Conservation (phyloP, 2,888 invertebrate species). For the Athalia cordata region DNA sequence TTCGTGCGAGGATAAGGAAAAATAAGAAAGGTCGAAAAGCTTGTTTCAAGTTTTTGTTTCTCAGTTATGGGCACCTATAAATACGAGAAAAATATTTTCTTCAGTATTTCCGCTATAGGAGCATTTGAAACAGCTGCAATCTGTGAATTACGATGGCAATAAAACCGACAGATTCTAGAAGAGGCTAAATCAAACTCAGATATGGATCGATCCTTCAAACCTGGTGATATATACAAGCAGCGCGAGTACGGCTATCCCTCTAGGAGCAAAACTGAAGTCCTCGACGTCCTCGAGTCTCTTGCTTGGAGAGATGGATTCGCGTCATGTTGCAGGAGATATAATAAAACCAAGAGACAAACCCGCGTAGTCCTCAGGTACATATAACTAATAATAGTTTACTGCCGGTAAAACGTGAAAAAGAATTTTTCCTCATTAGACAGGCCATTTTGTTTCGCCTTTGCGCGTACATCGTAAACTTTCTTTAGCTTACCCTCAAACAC, state of each 20-base stretch:
- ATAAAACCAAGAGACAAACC: not conserved
- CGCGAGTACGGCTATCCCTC: not conserved
- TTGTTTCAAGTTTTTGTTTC: slow-evolving; percentile 11
- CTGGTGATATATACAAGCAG: slow-evolving; percentile 10
- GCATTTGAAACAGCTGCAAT: not conserved
- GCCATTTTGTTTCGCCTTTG: slow-evolving; percentile 26
- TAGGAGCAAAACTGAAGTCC: too few species aligned
- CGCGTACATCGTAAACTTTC: slow-evolving; percentile 14
- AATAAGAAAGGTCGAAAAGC: not conserved
- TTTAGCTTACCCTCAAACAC: slow-evolving; percentile 30
- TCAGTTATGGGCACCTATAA: not conserved
- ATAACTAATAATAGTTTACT: not conserved
- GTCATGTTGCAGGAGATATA: not conserved
- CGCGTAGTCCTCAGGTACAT: not conserved
- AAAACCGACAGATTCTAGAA: not conserved
- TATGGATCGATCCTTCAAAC: slow-evolving; percentile 11
- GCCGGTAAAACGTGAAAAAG: not conserved
- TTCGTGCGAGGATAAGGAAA: too few species aligned
- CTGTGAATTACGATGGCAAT: not conserved
- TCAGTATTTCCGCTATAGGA: not conserved
- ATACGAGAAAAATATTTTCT: not conserved
- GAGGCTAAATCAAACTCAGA: not conserved
- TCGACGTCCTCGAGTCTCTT: too few species aligned
- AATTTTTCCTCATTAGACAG: slow-evolving; percentile 31
- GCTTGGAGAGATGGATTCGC: not conserved